Conservation (phyloP, 92 coral and sea anemone genomes). For the Umimayanthus kanabou region DNA sequence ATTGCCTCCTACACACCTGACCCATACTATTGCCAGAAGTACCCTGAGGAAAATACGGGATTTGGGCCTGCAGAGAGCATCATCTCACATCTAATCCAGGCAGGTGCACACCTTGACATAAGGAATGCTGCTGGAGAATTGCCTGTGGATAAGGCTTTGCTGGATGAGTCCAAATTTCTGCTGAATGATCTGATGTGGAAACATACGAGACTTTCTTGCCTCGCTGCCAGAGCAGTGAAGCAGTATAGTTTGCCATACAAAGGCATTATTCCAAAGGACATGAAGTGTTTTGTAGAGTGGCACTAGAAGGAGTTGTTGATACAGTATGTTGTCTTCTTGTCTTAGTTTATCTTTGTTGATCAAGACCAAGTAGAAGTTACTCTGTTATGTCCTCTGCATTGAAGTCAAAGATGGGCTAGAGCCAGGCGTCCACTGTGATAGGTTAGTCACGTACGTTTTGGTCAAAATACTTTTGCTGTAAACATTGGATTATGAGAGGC, state of each 20-base stretch:
- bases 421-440: no score
- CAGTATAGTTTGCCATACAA: slow-evolving; percentile 12
- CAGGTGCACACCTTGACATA: slow-evolving; percentile 48
- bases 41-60: slow-evolving; percentile 46
- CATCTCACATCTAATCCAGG: slow-evolving; percentile 38
- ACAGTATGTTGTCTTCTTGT: background rate
- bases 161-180: slow-evolving; percentile 43
- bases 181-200: slow-evolving; percentile 21
- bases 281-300: slow-evolving; percentile 27
- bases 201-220: slow-evolving; percentile 26
- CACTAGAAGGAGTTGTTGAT: background rate
- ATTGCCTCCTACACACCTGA: slow-evolving; percentile 46
- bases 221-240: slow-evolving; percentile 32
- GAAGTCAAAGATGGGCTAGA: no score
- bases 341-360: background rate
- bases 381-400: no score
- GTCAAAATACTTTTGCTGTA: no score
- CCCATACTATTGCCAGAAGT: slow-evolving; percentile 41
- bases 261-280: slow-evolving; percentile 20
- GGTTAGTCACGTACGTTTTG: no score
- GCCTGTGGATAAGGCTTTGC: slow-evolving; percentile 59
- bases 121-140: slow-evolving; percentile 46
- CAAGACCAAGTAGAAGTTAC: no score
- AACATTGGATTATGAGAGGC: no score
- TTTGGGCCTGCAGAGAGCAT: slow-evolving; percentile 28